phyloP scores from a whole-genome alignment of 2,113 vertebrate genomes.

The Paracanthobrama guichenoti region DNA sequence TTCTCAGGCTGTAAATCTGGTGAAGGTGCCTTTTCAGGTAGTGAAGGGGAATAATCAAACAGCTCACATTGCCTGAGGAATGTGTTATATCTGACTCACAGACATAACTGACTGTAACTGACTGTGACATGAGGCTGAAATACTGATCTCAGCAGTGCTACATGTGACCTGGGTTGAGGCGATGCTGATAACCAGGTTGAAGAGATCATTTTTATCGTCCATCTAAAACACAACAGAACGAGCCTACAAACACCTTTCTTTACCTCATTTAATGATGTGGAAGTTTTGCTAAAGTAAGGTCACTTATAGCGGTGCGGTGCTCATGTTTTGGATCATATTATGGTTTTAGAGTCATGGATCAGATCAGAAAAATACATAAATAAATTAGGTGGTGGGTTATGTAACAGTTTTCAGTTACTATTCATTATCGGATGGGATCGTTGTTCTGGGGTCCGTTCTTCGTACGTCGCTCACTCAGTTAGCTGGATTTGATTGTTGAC shows the following conservation, averaged over 20 bases:
- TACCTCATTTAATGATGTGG: neutral
- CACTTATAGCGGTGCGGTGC: too few relatives aligned
- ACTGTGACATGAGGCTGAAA: neutral
- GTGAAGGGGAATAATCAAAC: neutral
- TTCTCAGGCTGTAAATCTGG: constrained; percentile 4
- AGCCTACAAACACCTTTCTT: neutral
- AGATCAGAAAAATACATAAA: too few relatives aligned
- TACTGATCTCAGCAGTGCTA: constrained; percentile 4
- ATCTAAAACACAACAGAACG: neutral
- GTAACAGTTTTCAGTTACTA: too few relatives aligned
- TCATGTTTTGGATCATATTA: too few relatives aligned
- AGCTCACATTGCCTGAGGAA: neutral
- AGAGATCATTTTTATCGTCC: neutral
- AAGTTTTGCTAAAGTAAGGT: neutral
- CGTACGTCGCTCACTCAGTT: too few relatives aligned
- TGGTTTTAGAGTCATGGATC: too few relatives aligned
- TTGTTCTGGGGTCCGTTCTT: too few relatives aligned
- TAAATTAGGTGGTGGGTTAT: too few relatives aligned
- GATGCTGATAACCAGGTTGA: neutral
- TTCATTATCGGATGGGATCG: too few relatives aligned
- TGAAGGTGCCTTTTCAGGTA: constrained; percentile 8
- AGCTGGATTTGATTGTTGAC: too few relatives aligned
- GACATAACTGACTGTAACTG: neutral
- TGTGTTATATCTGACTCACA: constrained; percentile 4
- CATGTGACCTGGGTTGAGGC: neutral